Evolutionary conservation across 2,797 vertebrate species (phyloP).

Genomic region (Halcyon leucocephala): DNA sequence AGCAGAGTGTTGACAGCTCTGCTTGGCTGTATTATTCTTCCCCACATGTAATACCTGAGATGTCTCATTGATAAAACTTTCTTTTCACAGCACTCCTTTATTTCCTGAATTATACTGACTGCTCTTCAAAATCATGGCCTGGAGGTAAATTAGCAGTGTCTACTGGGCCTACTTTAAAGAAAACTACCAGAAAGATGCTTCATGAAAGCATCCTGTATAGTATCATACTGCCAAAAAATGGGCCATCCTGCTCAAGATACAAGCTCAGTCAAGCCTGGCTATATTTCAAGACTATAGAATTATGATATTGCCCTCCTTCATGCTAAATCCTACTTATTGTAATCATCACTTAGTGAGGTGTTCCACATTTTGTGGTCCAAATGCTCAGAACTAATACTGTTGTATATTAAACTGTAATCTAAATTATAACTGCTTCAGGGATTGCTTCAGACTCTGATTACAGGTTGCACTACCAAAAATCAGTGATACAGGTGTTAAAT

Average conservation of each 20-base stretch:
- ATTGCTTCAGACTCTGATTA: constrained; percentile 74
- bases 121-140: constrained; percentile 11
- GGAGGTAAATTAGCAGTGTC: background rate
- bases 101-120: constrained; percentile 58
- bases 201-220: background rate
- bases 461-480: constrained; percentile 64
- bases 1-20: constrained; percentile 38
- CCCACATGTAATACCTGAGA: constrained; percentile 29
- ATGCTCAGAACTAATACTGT: constrained; percentile 31
- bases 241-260: background rate
- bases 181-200: background rate
- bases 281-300: background rate
- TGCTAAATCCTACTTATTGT: constrained; percentile 1
- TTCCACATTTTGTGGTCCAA: constrained; percentile 47
- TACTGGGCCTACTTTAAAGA: background rate
- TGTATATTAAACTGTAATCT: constrained; percentile 63
- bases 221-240: background rate
- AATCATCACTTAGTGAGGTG: constrained; percentile 28
- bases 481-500: constrained; percentile 75
- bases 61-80: constrained; percentile 62
- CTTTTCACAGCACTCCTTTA: background rate
- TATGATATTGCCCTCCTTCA: background rate
- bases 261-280: background rate
- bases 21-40: constrained; percentile 39
- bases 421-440: constrained; percentile 73